These are phyloP conservation scores for Brachyalestes nurse DNA, from an alignment of 2,797 vertebrate species.

Conservation along the genomic window DNA sequence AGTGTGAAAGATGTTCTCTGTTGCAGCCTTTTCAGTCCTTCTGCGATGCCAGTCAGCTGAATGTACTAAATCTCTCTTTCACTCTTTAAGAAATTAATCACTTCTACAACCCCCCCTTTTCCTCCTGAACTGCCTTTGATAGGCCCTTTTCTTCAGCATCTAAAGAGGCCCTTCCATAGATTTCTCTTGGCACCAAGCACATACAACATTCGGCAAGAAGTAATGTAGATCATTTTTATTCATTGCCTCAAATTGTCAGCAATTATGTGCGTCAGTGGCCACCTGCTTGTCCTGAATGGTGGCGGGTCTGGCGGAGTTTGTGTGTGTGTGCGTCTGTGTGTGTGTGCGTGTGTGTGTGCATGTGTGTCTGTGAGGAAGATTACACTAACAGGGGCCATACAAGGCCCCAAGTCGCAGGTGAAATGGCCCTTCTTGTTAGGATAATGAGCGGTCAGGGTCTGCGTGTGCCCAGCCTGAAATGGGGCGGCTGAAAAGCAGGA, in stretches of 20 bases:
- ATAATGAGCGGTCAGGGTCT: conserved; percentile 96
- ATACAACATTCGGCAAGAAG: conserved; percentile 99
- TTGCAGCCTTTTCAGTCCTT: conserved; percentile 55
- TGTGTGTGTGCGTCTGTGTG: conserved; percentile 24
- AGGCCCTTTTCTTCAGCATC: conserved; percentile 98
- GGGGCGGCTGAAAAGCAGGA: conserved; percentile 76
- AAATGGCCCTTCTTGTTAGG: conserved; percentile 99
- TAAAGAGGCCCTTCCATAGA: conserved; percentile 99
- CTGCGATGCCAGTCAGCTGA: conserved; percentile 69
- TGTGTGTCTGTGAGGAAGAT: conserved; percentile 76
- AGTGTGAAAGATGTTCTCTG: conserved; percentile 58
- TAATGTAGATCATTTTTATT: conserved; percentile 99
- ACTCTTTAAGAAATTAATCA: conserved; percentile 76
- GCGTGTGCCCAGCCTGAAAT: conserved; percentile 72
- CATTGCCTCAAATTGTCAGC: conserved; percentile 99
- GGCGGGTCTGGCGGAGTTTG: conserved; percentile 89
- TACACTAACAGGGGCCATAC: conserved; percentile 80
- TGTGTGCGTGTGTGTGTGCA: conserved; percentile 23
- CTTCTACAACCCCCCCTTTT: conserved; percentile 67
- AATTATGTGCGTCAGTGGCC: conserved; percentile 99
- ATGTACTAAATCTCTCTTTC: conserved; percentile 69
- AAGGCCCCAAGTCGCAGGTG: conserved; percentile 94
- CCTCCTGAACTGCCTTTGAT: conserved; percentile 91
- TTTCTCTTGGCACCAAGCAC: conserved; percentile 96
- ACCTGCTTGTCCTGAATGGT: conserved; percentile 99